Base-by-base conservation (phyloP, 2,113 vertebrate genomes). In the Aphyosemion australe region DNA sequence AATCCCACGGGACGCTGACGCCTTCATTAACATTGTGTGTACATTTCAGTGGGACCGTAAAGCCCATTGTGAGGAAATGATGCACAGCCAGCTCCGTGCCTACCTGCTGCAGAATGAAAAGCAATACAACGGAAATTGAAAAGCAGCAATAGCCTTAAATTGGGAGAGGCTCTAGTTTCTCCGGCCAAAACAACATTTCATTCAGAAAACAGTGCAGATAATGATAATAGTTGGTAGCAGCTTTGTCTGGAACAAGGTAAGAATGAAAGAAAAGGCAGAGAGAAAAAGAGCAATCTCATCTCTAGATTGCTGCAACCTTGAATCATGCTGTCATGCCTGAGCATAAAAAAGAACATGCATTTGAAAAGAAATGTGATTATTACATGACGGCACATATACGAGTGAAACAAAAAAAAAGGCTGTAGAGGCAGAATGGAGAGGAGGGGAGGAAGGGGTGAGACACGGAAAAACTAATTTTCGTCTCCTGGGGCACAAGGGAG, bases 361-460 rank as follows among this genome's bases (percentile, higher is more conserved):
- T 68, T 76, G 67, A 83, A 87, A 76, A 74, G 52, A 76, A 80
- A 83, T 79, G 76, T 72, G 84, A 82, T 90, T 79, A 81, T 86
- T 81, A 85, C 64, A 88, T 64, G 78, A 79, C 21, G 26, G 45
- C 55, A 85, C 32, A 50, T 71, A 61, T 37, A 65, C 7, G 53
- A n/a, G 39, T 26, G 5, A 55, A 48, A 48, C 39, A 46, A 3
- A 11, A n/a, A 43, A 50, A 51, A 57, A 39, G 53, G 56, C 61
- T 15, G 45, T 6, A 3, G 4, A 69, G 16, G 13, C 5, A 34
- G 11, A 64, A 45, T 2, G 16, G 43, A 69, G 34, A 5, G 43
- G 18, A 72, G 14, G 49, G 78, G 9, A 11, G 8, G 67, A 52
- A 42, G 19, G 53, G 63, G 63, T 59, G 61, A 72, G 68, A 82